Percentiles rank a stretch among this genome's conserved stretches.
Conservation (phyloP, 2,888 invertebrate species). For the Brachycybe producta region DNA sequence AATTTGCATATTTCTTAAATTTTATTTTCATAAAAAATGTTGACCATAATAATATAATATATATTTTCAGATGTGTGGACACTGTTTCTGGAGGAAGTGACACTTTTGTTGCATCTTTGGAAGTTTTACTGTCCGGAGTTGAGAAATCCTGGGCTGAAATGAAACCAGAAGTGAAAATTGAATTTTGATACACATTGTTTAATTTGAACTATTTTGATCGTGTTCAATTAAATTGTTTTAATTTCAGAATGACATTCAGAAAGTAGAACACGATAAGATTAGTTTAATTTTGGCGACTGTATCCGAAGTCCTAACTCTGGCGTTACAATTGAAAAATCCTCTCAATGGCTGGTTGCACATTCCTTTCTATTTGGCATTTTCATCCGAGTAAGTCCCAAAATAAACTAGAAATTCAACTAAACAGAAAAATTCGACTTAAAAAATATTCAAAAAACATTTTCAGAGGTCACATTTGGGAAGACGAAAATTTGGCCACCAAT, state of each 20-base stretch:
- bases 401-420: too few relatives aligned
- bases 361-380: constrained; percentile 9
- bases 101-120: background rate
- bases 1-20: too few relatives aligned
- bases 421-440: too few relatives aligned
- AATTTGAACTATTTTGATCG: background rate
- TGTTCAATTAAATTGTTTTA: too few relatives aligned
- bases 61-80: constrained; percentile 12
- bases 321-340: constrained; percentile 4
- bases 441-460: too few relatives aligned
- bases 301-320: constrained; percentile 9
- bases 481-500: too few relatives aligned
- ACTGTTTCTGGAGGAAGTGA: background rate
- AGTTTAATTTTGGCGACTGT: constrained; percentile 6
- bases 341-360: constrained; percentile 8
- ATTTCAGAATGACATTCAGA: constrained; percentile 5
- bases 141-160: constrained; percentile 6
- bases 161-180: constrained; percentile 5
- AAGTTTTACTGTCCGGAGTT: constrained; percentile 9
- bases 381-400: too few relatives aligned
- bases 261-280: constrained; percentile 6
- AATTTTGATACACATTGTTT: background rate
- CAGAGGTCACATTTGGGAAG: too few relatives aligned
- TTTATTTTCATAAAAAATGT: too few relatives aligned
- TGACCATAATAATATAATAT: too few relatives aligned